Percentiles rank a stretch among this genome's conserved stretches.
Conservation (phyloP, 2,113 vertebrate genomes). For the Rynchops niger region DNA sequence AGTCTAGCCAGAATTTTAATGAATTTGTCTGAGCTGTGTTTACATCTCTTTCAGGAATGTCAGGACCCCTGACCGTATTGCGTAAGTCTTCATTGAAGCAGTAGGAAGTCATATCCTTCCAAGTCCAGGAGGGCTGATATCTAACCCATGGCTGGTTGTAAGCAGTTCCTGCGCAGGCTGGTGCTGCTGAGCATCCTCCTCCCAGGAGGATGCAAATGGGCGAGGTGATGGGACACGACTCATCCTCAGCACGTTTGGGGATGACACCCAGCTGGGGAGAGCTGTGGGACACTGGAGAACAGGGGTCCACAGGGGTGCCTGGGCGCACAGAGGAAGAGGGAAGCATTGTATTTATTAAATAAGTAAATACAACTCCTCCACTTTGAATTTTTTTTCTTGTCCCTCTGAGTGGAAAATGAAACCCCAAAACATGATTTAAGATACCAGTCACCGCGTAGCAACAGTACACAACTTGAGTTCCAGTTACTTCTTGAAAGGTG, state of each 20-base stretch:
- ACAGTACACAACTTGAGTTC: not conserved
- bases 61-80: not conserved
- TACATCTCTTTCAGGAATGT: not conserved
- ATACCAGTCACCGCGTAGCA: not conserved
- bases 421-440: not conserved
- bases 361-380: not conserved
- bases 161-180: not conserved
- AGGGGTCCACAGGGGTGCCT: not conserved
- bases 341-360: not conserved
- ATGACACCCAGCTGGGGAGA: not conserved
- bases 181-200: not conserved
- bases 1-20: not conserved
- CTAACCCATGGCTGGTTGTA: not conserved
- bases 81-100: not conserved
- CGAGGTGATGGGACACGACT: fast-evolving
- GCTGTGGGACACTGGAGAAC: not conserved
- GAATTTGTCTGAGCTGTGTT: not conserved
- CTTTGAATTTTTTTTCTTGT: not conserved
- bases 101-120: not conserved
- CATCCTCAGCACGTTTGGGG: fast-evolving
- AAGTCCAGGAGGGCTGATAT: not conserved
- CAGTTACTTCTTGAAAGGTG: not conserved
- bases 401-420: not conserved
- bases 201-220: not conserved
- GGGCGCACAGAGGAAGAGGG: not conserved